Evolutionary conservation across 2,888 invertebrate species (phyloP).

Genomic region (Polyommatus iphigenia): DNA sequence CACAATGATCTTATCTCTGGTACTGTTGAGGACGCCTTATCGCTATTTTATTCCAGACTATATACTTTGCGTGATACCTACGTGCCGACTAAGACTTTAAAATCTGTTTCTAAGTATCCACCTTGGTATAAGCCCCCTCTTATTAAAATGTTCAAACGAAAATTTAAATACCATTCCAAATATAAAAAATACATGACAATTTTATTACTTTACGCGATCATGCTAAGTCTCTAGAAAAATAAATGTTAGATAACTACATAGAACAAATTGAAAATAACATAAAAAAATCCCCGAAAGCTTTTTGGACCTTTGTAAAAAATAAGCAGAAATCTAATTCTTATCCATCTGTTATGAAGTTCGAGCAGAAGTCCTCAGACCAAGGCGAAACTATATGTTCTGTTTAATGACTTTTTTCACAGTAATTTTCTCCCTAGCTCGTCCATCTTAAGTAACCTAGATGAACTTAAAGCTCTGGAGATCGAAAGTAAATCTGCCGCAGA

Average conservation of each 20-base stretch:
- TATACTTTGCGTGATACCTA: too few relatives aligned
- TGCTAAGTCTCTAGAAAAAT: not conserved
- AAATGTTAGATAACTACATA: not conserved
- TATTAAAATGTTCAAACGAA: too few relatives aligned
- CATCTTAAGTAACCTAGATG: too few relatives aligned
- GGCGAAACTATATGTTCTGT: not conserved
- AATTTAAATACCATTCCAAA: too few relatives aligned
- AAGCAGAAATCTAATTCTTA: not conserved
- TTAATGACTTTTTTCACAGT: not conserved
- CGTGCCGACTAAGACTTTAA: too few relatives aligned
- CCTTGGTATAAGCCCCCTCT: too few relatives aligned
- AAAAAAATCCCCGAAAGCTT: not conserved
- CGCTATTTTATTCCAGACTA: not conserved
- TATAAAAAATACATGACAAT: not conserved
- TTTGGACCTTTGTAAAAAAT: not conserved
- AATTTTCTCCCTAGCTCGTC: too few relatives aligned
- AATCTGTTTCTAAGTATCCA: not conserved
- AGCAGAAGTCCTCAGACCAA: not conserved
- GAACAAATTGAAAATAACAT: not conserved
- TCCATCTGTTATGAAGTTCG: not conserved
- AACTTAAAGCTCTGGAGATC: too few relatives aligned
- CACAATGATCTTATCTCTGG: not conserved
- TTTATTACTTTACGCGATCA: not conserved
- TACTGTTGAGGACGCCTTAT: not conserved
- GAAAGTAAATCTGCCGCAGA: too few relatives aligned